A percentile compares a stretch with the other conserved stretches of the same genome.
phyloP scores from a whole-genome alignment of 1,140 invertebrate species.

The Tyrophagus putrescentiae region DNA sequence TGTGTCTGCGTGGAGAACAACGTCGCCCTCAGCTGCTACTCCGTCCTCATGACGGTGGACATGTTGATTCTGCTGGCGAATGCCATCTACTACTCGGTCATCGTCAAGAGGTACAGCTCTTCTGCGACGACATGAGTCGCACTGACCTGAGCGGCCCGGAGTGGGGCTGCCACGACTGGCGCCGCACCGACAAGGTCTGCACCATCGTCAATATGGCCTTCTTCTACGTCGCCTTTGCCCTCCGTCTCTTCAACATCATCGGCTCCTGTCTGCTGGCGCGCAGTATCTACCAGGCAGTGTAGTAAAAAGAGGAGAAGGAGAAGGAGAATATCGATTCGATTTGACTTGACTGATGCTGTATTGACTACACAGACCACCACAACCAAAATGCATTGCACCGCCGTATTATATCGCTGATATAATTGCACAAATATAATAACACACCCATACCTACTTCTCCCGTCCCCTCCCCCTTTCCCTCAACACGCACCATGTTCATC shows the following conservation, averaged over 20 bases:
- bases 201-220: neutral
- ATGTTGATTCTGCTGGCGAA: neutral
- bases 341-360: no score
- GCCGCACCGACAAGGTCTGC: neutral
- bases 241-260: conserved; percentile 11
- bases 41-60: neutral
- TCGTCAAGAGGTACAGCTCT: neutral
- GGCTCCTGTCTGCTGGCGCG: neutral
- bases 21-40: neutral
- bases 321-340: no score
- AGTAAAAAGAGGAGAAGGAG: neutral
- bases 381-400: no score
- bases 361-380: no score
- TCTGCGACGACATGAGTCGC: neutral
- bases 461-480: no score
- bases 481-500: no score
- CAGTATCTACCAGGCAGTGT: neutral
- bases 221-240: neutral
- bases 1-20: conserved; percentile 9
- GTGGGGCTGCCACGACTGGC: conserved; percentile 14
- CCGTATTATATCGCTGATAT: no score
- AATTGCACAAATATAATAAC: no score
- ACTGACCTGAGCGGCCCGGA: neutral
- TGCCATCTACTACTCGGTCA: neutral
- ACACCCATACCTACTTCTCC: no score